Evolutionary conservation across 2,888 invertebrate genomes (phyloP), one percentile per base, ranked within the genome.

Genomic region (Lordiphosa andalusiaca): DNA sequence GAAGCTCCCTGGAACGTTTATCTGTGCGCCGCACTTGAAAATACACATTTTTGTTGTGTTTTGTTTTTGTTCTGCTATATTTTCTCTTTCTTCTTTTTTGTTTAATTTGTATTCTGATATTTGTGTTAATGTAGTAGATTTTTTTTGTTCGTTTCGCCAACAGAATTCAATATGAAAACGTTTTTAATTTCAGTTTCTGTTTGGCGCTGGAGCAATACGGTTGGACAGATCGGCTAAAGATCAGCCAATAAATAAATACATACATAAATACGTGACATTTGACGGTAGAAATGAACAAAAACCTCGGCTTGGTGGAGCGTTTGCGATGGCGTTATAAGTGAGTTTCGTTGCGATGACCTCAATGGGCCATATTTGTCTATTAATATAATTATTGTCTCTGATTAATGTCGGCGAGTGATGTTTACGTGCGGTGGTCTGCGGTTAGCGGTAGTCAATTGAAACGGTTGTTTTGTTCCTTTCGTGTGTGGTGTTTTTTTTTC

Each of bases 291-390:
- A 88, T 88, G 88, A 84, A 86, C 53, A 70, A 75, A 53, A 80
- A 84, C 48, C 38, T 86, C 13, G 72, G 85, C 40, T 80, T 87
- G 53, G 63, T 87, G 54, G 88, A 87, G 52, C 71, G 81, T 59
- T 21, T 88, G 39, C 83, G 75, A 44, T 86, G 87, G 84, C 87
- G 82, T 49, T 67, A 82, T 12, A 88, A 88, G 88, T 88, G 73
- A 87, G 88, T 87, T 63, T 33, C 21, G 48, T 16, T 13, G 12
- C 16, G 42, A 6, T 59, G 57, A 54, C 51, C 59, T 52, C 47
- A 71, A 70, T 77, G 46, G 35, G 53, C 39, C 19, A 50, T 62
- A 21, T 38, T 30, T 30, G n/a, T 42, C 16, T 48, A 40, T 50
- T 55, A 44, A 52, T 61, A 60, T 42, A 44, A 60, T 52, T 57